A percentile compares a stretch with the other conserved stretches of the same genome.
These are phyloP conservation scores for Pogonophryne albipinna DNA, from an alignment of 2,797 vertebrate genomes.

Conservation along the genomic window DNA sequence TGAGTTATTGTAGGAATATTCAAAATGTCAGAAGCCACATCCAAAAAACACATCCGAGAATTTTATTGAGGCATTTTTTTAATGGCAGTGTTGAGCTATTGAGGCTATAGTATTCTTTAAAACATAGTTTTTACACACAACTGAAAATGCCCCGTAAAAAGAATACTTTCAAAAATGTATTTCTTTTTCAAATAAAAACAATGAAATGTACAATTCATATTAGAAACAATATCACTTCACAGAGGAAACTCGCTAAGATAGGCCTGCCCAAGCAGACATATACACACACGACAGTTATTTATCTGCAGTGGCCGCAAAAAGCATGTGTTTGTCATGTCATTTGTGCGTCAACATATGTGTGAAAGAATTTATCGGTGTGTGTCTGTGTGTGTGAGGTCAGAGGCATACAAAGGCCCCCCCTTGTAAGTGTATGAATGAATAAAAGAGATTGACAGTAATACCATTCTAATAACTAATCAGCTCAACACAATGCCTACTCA, in stretches of 20 bases:
- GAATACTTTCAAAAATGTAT: not conserved
- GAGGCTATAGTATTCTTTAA: not conserved
- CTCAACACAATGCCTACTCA: constrained; percentile 84
- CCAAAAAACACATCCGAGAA: not conserved
- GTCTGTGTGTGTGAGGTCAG: constrained; percentile 66
- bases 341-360: constrained; percentile 20
- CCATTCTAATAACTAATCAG: constrained; percentile 88
- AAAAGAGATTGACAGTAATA: constrained; percentile 86
- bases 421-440: constrained; percentile 83
- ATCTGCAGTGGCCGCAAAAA: not conserved
- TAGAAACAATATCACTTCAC: not conserved
- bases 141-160: not conserved
- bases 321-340: constrained; percentile 7
- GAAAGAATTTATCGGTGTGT: constrained; percentile 15
- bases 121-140: not conserved
- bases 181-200: not conserved
- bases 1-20: constrained; percentile 16
- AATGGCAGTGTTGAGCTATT: not conserved
- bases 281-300: not conserved
- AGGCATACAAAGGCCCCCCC: constrained; percentile 74
- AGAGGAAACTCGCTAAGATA: not conserved
- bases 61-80: not conserved
- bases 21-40: constrained; percentile 23
- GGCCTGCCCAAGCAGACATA: constrained; percentile 5
- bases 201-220: not conserved